phyloP scores from a whole-genome alignment of 2,888 invertebrate species.

The Diploptera punctata region DNA sequence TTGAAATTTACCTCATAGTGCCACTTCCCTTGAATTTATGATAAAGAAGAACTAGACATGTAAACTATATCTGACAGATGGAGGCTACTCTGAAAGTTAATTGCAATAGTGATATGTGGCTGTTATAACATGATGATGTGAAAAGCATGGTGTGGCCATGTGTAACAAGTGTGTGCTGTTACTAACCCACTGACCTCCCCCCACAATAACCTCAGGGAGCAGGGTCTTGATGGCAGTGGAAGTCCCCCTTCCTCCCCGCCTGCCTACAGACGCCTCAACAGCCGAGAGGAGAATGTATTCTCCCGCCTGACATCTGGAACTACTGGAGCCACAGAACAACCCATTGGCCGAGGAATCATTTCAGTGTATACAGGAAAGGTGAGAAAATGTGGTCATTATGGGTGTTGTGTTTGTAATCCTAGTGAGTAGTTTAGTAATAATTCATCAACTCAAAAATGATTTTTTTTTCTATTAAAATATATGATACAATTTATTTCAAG shows the following conservation, averaged over 20 bases:
- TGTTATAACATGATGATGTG: no score
- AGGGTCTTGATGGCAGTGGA: slow-evolving; percentile 49
- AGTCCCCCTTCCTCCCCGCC: slow-evolving; percentile 68
- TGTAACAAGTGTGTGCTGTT: not conserved
- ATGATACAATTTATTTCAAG: no score
- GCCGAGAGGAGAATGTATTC: slow-evolving; percentile 76
- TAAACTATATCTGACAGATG: no score
- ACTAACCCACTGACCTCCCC: slow-evolving; percentile 31
- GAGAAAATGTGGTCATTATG: not conserved
- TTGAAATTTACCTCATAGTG: no score
- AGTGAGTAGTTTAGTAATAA: no score
- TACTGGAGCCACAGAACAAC: slow-evolving; percentile 52
- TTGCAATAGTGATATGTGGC: no score
- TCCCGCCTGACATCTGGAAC: slow-evolving; percentile 71
- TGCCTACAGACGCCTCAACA: slow-evolving; percentile 58
- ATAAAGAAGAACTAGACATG: no score
- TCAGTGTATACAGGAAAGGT: slow-evolving; percentile 66
- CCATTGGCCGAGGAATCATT: slow-evolving; percentile 57
- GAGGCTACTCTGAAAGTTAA: no score
- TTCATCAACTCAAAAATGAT: no score
- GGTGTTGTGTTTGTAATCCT: slow-evolving; percentile 7
- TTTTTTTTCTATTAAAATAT: not conserved
- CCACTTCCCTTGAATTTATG: no score
- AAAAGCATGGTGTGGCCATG: no score
- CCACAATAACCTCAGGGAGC: slow-evolving; percentile 41